Conservation (phyloP, 2,113 vertebrate species). For the Maccullochella peelii region DNA sequence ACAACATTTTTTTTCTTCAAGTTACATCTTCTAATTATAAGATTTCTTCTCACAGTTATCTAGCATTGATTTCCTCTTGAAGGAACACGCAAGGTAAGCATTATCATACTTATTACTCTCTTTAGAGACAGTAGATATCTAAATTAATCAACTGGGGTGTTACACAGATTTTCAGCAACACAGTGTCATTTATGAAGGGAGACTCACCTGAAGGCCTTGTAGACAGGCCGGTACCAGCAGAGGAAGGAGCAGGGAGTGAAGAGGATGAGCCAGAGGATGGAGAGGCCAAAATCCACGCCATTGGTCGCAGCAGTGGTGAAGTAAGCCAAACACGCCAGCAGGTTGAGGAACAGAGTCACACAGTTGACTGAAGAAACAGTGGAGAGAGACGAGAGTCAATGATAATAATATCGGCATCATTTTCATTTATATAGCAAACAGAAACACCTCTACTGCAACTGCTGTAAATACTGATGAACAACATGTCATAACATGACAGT, state of each 20-base stretch:
- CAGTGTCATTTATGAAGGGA: neutral
- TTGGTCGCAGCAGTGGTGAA: conserved; percentile 72
- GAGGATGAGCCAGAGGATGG: conserved; percentile 94
- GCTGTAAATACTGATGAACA: neutral
- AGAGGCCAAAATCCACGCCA: conserved; percentile 92
- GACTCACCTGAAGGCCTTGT: conserved; percentile 97
- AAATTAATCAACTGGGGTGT: neutral
- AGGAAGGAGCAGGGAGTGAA: conserved; percentile 97
- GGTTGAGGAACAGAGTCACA: conserved; percentile 93
- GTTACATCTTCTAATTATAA: too few relatives aligned
- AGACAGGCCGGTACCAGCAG: conserved; percentile 97
- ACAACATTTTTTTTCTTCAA: too few relatives aligned
- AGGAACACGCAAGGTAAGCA: too few relatives aligned
- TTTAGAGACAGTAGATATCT: too few relatives aligned
- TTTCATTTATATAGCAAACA: neutral
- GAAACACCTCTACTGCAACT: neutral
- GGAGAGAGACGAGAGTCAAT: neutral
- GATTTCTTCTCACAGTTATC: too few relatives aligned
- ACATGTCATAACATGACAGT: neutral
- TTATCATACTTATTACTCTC: neutral
- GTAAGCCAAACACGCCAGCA: conserved; percentile 92
- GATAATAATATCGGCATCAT: neutral
- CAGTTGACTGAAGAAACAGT: conserved; percentile 83
- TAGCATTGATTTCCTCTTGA: neutral
- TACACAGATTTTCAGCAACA: too few relatives aligned